These are phyloP conservation scores for Caenorhabditis doughertyi DNA, from an alignment of 2,888 invertebrate species.

Conservation along the genomic window DNA sequence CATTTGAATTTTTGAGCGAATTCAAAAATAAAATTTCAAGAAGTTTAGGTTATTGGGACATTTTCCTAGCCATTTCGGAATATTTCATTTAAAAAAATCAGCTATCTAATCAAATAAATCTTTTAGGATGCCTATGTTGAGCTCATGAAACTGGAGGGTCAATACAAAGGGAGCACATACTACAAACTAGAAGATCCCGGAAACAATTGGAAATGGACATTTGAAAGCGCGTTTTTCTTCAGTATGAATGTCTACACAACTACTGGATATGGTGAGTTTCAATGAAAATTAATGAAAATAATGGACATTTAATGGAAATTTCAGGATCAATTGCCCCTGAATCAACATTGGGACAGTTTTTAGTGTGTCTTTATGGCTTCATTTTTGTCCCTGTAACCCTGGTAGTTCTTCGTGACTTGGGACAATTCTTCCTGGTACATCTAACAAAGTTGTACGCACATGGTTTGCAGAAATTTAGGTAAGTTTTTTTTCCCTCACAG, in stretches of 20 bases:
- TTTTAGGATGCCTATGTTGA: constrained; percentile 68
- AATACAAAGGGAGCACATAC: constrained; percentile 69
- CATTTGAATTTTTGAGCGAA: too few species aligned
- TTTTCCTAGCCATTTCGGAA: too few species aligned
- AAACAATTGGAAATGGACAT: constrained; percentile 72
- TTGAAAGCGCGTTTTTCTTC: constrained; percentile 72
- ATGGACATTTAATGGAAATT: background rate
- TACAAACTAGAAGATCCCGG: constrained; percentile 67
- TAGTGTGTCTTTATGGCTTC: constrained; percentile 68
- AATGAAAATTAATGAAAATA: background rate
- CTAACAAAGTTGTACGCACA: constrained; percentile 71
- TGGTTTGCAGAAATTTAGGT: constrained; percentile 64
- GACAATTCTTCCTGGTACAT: constrained; percentile 71
- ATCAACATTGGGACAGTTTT: constrained; percentile 61
- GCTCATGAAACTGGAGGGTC: constrained; percentile 58
- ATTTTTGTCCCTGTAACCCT: constrained; percentile 71
- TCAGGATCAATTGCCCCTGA: constrained; percentile 71
- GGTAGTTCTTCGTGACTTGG: constrained; percentile 71
- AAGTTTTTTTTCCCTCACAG: background rate
- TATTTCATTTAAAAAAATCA: too few species aligned
- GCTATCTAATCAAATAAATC: too few species aligned
- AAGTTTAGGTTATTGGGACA: too few species aligned
- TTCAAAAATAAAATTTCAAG: too few species aligned
- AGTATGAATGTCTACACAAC: constrained; percentile 74
- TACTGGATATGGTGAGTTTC: constrained; percentile 75